Evolutionary conservation across 2,888 invertebrate genomes (phyloP).

Genomic region (Trachelus troglodyta): DNA sequence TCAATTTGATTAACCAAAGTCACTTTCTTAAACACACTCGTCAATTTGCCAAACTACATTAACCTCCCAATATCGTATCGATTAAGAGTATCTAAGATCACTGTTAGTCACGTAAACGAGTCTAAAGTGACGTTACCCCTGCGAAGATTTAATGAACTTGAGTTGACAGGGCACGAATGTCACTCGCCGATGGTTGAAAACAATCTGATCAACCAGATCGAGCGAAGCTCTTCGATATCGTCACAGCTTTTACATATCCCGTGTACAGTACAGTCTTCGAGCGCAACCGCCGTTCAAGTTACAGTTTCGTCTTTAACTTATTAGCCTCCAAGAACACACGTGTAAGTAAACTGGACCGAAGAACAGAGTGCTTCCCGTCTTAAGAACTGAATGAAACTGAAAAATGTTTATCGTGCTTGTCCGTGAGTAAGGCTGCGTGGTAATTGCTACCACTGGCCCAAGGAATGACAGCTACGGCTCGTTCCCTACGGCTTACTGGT

Average conservation of each 20-base stretch:
- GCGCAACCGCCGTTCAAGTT: neutral
- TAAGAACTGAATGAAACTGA: neutral
- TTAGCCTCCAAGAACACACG: neutral
- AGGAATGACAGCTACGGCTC: conserved; percentile 50
- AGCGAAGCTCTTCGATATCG: neutral
- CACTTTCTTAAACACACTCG: neutral
- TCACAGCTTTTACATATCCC: neutral
- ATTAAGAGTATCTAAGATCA: neutral
- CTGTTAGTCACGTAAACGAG: neutral
- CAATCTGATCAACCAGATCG: neutral
- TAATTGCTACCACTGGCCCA: conserved; percentile 52
- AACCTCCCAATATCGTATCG: neutral
- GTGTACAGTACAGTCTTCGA: neutral
- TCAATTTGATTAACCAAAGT: neutral
- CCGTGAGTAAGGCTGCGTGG: neutral
- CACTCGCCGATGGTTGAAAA: neutral
- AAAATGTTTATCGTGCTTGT: neutral
- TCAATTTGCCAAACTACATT: neutral
- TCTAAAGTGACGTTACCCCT: neutral
- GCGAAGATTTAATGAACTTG: neutral
- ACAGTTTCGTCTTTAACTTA: neutral
- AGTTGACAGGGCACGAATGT: neutral
- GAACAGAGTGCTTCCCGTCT: neutral
- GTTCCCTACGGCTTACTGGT: conserved; percentile 48
- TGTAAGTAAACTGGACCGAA: neutral